Base-by-base conservation (phyloP, 1,140 invertebrate species). In the Zaprionus taronus region DNA sequence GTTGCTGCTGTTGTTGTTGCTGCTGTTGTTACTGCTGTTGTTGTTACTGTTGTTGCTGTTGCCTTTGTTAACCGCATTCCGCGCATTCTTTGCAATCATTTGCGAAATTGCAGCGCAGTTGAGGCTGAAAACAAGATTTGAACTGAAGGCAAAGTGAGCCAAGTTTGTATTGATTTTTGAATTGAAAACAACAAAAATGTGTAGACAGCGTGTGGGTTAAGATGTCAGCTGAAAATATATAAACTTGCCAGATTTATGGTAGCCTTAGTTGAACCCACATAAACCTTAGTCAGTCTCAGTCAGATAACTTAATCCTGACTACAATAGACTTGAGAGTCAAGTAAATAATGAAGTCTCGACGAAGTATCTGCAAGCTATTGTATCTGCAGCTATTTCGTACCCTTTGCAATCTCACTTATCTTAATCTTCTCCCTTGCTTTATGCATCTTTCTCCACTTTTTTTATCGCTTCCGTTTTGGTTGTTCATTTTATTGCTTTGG, bases 41-140 rank as follows among this genome's bases (percentile, higher is more conserved):
- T 61, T 31, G 71, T 44, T 47, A 26, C 20, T 75, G 41, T 49
- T 66, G 62, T 44, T 62, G 51, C 36, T 47, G 36, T n/a, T 64
- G 58, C 34, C 36, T 63, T 66, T 72, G 62, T 22, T 57, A 89
- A 79, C 83, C 83, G 61, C 83, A 87, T 87, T 87, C 83, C 84
- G 60, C 57, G 74, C 76, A 87, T 87, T 78, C 78, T 84, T 84
- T 81, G 66, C 82, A 77, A 78, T 85, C 67, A 81, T 81, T 84
- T 78, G 53, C 75, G 41, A 80, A 80, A 84, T 80, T 67, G 53
- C 56, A 63, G 51, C 17, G 38, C 15, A 69, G 36, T 57, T 57
- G 57, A 7, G 49, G 56, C 55, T 20, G n/a, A 20, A 74, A 75
- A 75, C 72, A 58, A 63, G 72, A 75, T 70, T 38, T 49, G 26